A percentile compares a stretch with the other conserved stretches of the same genome.
These are phyloP conservation scores for Xerus rutilus DNA, from an alignment of 2,797 vertebrate species.

Conservation along the genomic window DNA sequence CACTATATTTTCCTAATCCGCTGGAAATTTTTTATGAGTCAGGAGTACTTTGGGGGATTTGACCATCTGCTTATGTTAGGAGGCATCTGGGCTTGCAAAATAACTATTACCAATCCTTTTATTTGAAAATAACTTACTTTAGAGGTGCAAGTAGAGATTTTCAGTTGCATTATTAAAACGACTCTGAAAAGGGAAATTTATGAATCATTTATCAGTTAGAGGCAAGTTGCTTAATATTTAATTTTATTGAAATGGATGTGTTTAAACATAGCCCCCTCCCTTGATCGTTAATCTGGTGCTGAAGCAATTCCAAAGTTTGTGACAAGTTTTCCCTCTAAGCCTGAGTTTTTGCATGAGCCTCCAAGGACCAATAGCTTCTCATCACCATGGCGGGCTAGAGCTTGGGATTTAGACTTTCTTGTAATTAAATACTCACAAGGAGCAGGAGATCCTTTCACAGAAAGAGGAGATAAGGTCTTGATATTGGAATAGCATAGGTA, in stretches of 20 bases:
- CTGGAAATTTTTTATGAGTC: not conserved
- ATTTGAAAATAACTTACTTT: conserved; percentile 14
- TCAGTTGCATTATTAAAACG: not conserved
- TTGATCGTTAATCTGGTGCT: not conserved
- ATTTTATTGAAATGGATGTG: conserved; percentile 44
- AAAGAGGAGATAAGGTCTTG: not conserved
- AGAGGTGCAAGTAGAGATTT: not conserved
- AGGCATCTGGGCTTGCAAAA: not conserved
- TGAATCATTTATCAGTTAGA: conserved; percentile 48
- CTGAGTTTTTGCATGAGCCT: not conserved
- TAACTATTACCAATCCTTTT: not conserved
- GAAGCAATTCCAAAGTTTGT: not conserved
- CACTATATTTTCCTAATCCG: not conserved
- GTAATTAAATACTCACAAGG: not conserved
- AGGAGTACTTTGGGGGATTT: not conserved
- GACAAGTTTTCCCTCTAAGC: not conserved
- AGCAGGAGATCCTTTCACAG: not conserved
- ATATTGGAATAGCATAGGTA: rapidly evolving
- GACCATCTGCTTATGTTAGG: not conserved
- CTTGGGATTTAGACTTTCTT: not conserved
- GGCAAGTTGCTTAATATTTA: conserved; percentile 48
- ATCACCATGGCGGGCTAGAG: not conserved
- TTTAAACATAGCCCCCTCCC: not conserved
- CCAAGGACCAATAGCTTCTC: not conserved
- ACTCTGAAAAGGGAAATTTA: not conserved